These are phyloP conservation scores for Drosophila sucinea DNA, from an alignment of 1,140 invertebrate species.

Conservation along the genomic window DNA sequence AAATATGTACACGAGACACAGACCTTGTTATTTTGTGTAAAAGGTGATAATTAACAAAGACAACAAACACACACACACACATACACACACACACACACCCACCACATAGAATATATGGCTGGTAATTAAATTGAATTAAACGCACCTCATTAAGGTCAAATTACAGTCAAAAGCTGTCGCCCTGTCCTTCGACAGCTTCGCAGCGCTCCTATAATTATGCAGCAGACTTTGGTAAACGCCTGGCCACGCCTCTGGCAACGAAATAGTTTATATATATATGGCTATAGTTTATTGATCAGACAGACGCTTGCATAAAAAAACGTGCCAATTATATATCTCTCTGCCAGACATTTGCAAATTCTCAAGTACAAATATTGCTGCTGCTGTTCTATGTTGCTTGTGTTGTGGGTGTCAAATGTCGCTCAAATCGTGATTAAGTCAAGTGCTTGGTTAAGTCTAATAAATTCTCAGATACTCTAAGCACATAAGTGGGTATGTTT, in stretches of 20 bases:
- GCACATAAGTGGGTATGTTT: neutral
- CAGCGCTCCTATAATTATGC: conserved; percentile 71
- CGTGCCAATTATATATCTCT: conserved; percentile 53
- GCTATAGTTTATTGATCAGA: conserved; percentile 17
- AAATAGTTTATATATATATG: conserved; percentile 1
- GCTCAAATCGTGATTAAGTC: conserved; percentile 50
- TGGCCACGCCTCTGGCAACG: neutral
- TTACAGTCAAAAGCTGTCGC: conserved; percentile 62
- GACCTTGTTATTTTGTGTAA: conserved; percentile 8
- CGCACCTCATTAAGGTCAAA: conserved; percentile 76
- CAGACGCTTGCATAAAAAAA: conserved; percentile 5
- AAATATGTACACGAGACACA: conserved; percentile 15
- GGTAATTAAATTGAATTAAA: conserved; percentile 71
- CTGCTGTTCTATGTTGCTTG: conserved; percentile 20
- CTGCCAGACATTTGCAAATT: conserved; percentile 59
- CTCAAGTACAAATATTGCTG: conserved; percentile 60
- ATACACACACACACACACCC: neutral
- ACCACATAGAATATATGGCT: conserved; percentile 23
- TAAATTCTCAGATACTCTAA: neutral
- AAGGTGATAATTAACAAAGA: conserved; percentile 54
- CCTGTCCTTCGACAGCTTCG: conserved; percentile 34
- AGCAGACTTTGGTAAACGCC: conserved; percentile 30
- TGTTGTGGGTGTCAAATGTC: conserved; percentile 50
- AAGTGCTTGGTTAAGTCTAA: conserved; percentile 20
- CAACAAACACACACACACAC: conserved; percentile 14